These are phyloP conservation scores for Lissonota sp. DNA, from an alignment of 2,888 invertebrate species.

Conservation along the genomic window DNA sequence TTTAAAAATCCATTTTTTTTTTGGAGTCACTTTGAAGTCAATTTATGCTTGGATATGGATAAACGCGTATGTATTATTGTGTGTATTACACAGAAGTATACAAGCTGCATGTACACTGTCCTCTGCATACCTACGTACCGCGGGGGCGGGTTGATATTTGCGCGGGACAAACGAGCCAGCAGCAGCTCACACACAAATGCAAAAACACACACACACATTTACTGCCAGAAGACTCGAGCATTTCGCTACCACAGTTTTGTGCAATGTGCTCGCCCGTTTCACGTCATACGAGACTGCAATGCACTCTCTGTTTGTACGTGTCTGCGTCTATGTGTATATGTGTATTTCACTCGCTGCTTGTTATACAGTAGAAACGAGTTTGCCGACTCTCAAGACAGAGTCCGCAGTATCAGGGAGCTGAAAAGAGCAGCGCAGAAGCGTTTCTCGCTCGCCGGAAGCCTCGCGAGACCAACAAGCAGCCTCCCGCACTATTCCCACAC, in stretches of 20 bases:
- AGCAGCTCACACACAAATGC: not conserved
- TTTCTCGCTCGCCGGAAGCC: constrained; percentile 36
- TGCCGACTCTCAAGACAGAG: constrained; percentile 39
- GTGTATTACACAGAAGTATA: constrained; percentile 22
- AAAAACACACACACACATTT: not conserved
- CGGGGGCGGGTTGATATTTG: constrained; percentile 62
- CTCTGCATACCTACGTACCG: constrained; percentile 50
- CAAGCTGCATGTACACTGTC: constrained; percentile 42
- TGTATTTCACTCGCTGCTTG: constrained; percentile 27
- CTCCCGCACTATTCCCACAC: too few species aligned
- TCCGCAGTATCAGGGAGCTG: not conserved
- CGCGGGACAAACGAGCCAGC: constrained; percentile 63
- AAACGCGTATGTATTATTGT: not conserved
- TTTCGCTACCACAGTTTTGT: constrained; percentile 58
- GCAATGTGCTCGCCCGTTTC: constrained; percentile 43
- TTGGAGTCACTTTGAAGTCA: too few species aligned
- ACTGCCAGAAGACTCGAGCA: constrained; percentile 7
- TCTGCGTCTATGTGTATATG: not conserved
- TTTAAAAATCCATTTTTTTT: too few species aligned
- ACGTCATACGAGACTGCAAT: constrained; percentile 49
- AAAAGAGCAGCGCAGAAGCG: constrained; percentile 6
- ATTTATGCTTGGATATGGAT: not conserved
- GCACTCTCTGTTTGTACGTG: constrained; percentile 15
- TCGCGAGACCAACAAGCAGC: too few species aligned
- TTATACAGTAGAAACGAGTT: constrained; percentile 59